These are phyloP conservation scores for Aplocera efformata DNA, from an alignment of 2,888 invertebrate species.

Conservation along the genomic window DNA sequence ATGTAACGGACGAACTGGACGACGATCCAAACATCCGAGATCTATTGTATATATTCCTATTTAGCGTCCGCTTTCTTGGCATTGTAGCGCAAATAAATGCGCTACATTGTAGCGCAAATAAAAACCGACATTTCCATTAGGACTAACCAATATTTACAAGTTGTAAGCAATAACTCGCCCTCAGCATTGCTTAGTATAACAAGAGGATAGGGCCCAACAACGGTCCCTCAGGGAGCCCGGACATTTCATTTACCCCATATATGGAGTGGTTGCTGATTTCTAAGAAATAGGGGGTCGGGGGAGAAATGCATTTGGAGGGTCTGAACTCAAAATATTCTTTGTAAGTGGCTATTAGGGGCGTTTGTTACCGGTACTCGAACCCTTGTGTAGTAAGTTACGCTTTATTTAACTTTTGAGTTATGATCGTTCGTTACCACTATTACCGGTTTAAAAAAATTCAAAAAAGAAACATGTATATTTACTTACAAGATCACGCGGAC, in stretches of 20 bases:
- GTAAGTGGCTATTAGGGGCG: slow-evolving; percentile 23
- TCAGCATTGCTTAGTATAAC: slow-evolving; percentile 50
- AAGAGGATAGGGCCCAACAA: slow-evolving; percentile 39
- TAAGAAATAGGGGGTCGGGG: slow-evolving; percentile 36
- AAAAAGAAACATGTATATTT: no score
- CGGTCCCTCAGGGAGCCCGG: slow-evolving; percentile 49
- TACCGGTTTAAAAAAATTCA: no score
- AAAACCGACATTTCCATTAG: slow-evolving; percentile 31
- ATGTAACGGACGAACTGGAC: no score
- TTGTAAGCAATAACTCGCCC: slow-evolving; percentile 57
- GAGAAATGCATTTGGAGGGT: slow-evolving; percentile 49
- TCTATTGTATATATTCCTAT: no score
- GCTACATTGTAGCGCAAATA: slow-evolving; percentile 19
- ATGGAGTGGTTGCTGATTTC: slow-evolving; percentile 47
- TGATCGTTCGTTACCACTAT: neutral
- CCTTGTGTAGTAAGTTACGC: slow-evolving; percentile 11
- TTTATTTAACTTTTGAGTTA: slow-evolving; percentile 21
- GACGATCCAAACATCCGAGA: no score
- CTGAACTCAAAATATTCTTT: slow-evolving; percentile 40
- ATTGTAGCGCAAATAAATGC: no score
- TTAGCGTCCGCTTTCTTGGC: no score
- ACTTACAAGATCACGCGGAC: no score
- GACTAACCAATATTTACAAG: slow-evolving; percentile 60
- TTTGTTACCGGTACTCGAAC: slow-evolving; percentile 24
- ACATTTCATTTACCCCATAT: slow-evolving; percentile 61